These are phyloP conservation scores for Acleris laterana DNA, from an alignment of 2,888 invertebrate species.

Conservation along the genomic window DNA sequence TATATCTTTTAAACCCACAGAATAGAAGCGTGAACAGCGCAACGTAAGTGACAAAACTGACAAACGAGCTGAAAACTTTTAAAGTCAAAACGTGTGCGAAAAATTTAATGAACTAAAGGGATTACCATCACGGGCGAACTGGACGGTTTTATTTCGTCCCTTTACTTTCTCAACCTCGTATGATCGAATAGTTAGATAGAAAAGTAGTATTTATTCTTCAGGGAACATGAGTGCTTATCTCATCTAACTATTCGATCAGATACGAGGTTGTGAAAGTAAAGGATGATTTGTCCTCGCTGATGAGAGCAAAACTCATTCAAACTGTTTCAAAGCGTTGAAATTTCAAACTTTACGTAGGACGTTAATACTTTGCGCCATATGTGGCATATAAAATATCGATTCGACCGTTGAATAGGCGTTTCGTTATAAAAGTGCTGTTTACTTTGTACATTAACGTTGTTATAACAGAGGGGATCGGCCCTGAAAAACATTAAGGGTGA, in stretches of 20 bases:
- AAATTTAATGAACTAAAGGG: constrained; percentile 44
- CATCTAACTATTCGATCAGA: too few relatives aligned
- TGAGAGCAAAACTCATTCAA: constrained; percentile 7
- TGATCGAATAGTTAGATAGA: too few relatives aligned
- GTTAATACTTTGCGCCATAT: constrained; percentile 28
- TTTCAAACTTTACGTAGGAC: constrained; percentile 14
- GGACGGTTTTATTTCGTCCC: constrained; percentile 46
- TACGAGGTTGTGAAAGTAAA: too few relatives aligned
- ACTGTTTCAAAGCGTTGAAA: constrained; percentile 22
- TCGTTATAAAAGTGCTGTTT: constrained; percentile 29
- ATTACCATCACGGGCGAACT: constrained; percentile 44
- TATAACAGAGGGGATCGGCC: constrained; percentile 36
- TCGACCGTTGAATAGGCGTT: constrained; percentile 27
- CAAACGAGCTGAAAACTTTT: constrained; percentile 25
- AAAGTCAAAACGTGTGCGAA: constrained; percentile 10
- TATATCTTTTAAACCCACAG: background rate
- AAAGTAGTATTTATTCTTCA: too few relatives aligned
- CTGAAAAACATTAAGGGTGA: constrained; percentile 27
- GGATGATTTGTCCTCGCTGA: constrained; percentile 41
- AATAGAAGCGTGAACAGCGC: background rate
- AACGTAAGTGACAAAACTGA: background rate
- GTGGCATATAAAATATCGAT: constrained; percentile 33
- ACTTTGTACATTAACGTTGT: constrained; percentile 34
- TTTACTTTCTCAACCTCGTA: too few relatives aligned
- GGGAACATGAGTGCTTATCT: too few relatives aligned